Conservation (phyloP, 1,140 invertebrate genomes). For the Metopolophium dirhodum region DNA sequence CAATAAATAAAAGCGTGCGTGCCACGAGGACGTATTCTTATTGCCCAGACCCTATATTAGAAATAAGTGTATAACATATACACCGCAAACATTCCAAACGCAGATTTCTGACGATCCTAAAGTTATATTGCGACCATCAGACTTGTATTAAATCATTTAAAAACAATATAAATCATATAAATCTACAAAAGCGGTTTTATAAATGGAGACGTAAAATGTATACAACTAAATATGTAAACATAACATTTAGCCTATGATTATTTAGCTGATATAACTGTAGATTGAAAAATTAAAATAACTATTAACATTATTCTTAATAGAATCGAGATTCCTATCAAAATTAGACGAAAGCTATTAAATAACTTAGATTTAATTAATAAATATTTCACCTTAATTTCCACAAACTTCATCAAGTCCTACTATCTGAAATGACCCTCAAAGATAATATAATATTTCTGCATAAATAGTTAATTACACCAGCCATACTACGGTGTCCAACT, state of each 20-base stretch:
- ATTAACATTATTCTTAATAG: background rate
- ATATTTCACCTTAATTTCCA: background rate
- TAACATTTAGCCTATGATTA: background rate
- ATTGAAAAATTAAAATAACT: background rate
- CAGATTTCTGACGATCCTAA: background rate
- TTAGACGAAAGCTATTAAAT: background rate
- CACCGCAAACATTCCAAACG: background rate
- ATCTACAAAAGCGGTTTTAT: background rate
- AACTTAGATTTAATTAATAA: background rate
- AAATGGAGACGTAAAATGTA: too few relatives aligned
- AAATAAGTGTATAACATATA: background rate
- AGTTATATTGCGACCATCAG: background rate
- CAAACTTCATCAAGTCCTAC: background rate
- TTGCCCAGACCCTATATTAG: background rate
- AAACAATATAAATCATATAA: background rate
- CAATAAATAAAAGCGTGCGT: background rate
- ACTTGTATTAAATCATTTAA: background rate
- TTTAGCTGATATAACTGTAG: background rate
- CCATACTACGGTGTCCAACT: background rate
- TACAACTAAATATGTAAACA: too few relatives aligned
- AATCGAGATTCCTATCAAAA: background rate
- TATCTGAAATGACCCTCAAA: background rate
- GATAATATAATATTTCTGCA: background rate
- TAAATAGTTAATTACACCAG: background rate
- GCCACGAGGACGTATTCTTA: background rate